phyloP scores from a whole-genome alignment of 2,113 vertebrate species.

The Paramormyrops kingsleyae region DNA sequence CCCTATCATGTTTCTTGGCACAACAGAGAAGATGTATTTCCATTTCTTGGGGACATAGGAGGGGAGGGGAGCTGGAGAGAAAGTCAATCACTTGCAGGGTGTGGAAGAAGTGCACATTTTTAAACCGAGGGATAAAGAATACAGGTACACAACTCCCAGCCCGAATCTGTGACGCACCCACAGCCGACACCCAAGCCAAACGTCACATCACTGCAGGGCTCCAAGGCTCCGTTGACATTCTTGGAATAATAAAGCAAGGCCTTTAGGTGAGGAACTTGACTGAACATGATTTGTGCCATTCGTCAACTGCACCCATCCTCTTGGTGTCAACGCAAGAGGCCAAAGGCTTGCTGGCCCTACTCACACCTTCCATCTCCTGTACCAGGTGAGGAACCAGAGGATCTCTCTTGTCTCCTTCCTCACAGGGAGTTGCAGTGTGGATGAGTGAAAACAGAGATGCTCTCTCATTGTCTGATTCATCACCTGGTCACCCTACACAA shows the following conservation, averaged over 20 bases:
- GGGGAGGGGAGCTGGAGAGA: not conserved
- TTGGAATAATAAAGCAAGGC: not conserved
- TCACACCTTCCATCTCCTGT: conserved; percentile 81
- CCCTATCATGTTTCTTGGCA: not conserved
- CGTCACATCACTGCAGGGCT: not conserved
- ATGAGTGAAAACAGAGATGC: not conserved
- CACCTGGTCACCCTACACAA: not conserved
- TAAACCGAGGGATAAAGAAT: too few relatives aligned
- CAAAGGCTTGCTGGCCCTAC: conserved; percentile 14
- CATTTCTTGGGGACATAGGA: conserved; percentile 1
- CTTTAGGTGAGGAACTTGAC: not conserved
- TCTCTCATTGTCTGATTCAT: not conserved
- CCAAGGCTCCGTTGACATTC: not conserved
- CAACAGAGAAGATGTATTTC: not conserved
- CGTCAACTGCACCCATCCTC: not conserved
- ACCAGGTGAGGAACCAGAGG: conserved; percentile 86
- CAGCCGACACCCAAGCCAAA: not conserved
- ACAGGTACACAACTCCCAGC: not conserved
- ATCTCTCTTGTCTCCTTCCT: conserved; percentile 94
- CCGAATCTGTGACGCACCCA: not conserved
- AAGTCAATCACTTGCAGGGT: not conserved
- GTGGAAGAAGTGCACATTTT: not conserved
- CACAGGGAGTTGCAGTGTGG: conserved; percentile 69
- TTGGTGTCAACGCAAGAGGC: not conserved
- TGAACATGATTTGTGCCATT: not conserved